Evolutionary conservation across 2,888 invertebrate species (phyloP).

Genomic region (Drosophila setosimentum): DNA sequence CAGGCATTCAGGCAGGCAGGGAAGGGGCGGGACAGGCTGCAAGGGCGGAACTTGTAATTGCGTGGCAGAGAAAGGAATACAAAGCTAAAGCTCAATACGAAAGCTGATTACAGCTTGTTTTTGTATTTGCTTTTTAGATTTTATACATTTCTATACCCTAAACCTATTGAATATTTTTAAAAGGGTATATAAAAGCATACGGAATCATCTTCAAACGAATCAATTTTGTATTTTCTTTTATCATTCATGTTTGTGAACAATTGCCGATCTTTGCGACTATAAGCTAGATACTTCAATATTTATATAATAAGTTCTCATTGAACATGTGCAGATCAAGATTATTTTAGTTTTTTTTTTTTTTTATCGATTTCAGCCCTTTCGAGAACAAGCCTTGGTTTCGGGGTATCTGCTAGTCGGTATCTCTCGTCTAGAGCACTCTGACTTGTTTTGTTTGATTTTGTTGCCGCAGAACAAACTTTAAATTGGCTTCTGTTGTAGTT

Average conservation of each 20-base stretch:
- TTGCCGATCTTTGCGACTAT: neutral
- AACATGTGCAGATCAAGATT: neutral
- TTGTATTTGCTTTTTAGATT: constrained; percentile 16
- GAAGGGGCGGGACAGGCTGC: neutral
- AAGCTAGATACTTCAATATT: neutral
- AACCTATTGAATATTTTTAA: neutral
- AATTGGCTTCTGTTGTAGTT: constrained; percentile 68
- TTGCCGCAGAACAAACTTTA: constrained; percentile 55
- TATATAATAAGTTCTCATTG: neutral
- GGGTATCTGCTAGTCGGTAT: neutral
- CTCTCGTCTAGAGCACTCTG: neutral
- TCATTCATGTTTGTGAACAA: neutral
- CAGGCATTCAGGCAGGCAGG: neutral
- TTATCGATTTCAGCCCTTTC: neutral
- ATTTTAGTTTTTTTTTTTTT: neutral
- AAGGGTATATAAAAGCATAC: neutral
- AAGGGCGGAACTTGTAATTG: constrained; percentile 19
- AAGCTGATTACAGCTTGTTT: constrained; percentile 50
- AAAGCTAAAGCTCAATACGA: constrained; percentile 48
- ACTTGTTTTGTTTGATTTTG: constrained; percentile 5
- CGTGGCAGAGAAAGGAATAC: constrained; percentile 9
- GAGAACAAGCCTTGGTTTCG: neutral
- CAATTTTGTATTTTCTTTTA: neutral
- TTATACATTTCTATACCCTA: neutral
- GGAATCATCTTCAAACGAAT: neutral